These are phyloP conservation scores for Styela plicata DNA, from an alignment of 23 tunicate species.

Conservation along the genomic window DNA sequence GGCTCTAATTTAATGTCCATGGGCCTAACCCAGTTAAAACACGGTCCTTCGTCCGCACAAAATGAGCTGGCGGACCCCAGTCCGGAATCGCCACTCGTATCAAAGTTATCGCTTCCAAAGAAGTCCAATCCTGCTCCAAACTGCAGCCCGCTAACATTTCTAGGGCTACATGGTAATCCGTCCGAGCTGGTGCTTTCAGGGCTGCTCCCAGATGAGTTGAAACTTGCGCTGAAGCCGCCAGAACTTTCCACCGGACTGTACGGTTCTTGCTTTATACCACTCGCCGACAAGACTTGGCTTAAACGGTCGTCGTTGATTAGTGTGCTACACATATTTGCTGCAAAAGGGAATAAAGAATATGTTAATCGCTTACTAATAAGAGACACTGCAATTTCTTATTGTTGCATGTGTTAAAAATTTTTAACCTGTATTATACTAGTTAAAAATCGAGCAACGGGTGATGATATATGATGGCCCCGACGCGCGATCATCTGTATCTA, in stretches of 20 bases:
- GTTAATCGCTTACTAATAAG: too few species aligned
- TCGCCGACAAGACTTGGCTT: conserved; percentile 37
- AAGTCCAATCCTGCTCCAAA: conserved; percentile 32
- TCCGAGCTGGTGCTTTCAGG: conserved; percentile 73
- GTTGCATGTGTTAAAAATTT: too few species aligned
- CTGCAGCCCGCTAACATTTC: conserved; percentile 39
- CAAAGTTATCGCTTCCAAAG: conserved; percentile 24
- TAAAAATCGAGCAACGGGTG: too few species aligned
- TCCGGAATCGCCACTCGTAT: conserved; percentile 21
- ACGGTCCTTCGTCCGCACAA: conserved; percentile 12
- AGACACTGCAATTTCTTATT: too few species aligned
- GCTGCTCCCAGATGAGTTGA: conserved; percentile 62
- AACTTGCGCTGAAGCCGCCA: conserved; percentile 52
- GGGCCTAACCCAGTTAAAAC: conserved; percentile 26
- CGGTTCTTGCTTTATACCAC: conserved; percentile 83
- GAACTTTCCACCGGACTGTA: conserved; percentile 65
- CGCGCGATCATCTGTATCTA: too few species aligned
- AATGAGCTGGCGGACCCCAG: conserved; percentile 20
- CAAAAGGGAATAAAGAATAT: neutral
- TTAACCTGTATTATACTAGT: too few species aligned
- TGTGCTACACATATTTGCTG: conserved; percentile 37
- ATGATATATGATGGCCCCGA: too few species aligned
- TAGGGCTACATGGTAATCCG: conserved; percentile 64
- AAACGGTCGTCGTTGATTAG: conserved; percentile 24
- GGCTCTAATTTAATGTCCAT: conserved; percentile 25